phyloP scores from a whole-genome alignment of 2,888 invertebrate genomes.

The Gastrophysa polygoni region DNA sequence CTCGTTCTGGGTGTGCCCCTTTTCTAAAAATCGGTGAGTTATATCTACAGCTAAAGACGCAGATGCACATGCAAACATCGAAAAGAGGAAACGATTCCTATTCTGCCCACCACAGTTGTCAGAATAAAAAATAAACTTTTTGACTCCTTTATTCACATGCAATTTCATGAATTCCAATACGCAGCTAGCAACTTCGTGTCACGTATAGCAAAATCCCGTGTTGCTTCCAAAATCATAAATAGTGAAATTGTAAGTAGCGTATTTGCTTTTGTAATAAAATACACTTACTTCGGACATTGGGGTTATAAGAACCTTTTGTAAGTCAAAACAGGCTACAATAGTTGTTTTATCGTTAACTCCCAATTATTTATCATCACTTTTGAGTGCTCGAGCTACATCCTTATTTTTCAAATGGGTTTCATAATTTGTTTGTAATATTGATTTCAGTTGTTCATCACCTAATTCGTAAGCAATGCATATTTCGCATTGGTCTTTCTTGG shows the following conservation, averaged over 20 bases:
- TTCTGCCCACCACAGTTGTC: not conserved
- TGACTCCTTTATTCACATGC: not conserved
- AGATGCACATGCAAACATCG: no score
- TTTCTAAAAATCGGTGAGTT: no score
- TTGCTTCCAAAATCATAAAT: slow-evolving; percentile 20
- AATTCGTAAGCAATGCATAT: slow-evolving; percentile 13
- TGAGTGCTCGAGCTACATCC: slow-evolving; percentile 11
- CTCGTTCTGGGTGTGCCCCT: slow-evolving; percentile 27
- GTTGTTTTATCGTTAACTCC: slow-evolving; percentile 12
- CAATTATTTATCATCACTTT: slow-evolving; percentile 12
- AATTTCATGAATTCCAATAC: slow-evolving; percentile 19
- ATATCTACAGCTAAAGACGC: no score
- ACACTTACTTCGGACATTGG: slow-evolving; percentile 6
- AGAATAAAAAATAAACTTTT: not conserved
- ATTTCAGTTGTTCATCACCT: slow-evolving; percentile 10
- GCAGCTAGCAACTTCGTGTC: slow-evolving; percentile 25
- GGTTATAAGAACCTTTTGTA: slow-evolving; percentile 18
- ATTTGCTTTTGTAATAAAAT: slow-evolving; percentile 21
- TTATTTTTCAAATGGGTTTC: not conserved
- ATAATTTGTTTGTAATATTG: slow-evolving; percentile 1
- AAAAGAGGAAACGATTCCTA: no score
- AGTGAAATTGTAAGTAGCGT: slow-evolving; percentile 13
- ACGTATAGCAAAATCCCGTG: slow-evolving; percentile 21
- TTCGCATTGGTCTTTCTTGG: slow-evolving; percentile 3
- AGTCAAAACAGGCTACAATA: slow-evolving; percentile 18